Percentiles rank a stretch among this genome's conserved stretches.
phyloP scores from a whole-genome alignment of 2,113 vertebrate genomes.

The Rhea pennata region DNA sequence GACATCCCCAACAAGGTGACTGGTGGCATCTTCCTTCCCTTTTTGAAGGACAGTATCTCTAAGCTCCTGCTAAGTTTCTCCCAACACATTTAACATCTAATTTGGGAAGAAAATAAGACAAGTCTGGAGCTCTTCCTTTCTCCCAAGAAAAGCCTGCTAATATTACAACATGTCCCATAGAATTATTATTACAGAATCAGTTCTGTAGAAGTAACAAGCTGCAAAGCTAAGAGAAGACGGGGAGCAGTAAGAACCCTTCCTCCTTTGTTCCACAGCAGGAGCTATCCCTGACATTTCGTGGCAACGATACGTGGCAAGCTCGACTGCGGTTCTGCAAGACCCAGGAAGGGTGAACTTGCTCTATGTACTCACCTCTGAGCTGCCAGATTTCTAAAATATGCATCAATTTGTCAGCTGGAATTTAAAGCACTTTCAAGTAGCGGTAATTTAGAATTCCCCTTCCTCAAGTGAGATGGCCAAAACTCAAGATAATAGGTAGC shows the following conservation, averaged over 20 bases:
- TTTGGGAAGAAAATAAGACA: neutral
- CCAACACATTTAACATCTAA: neutral
- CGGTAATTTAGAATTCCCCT: neutral
- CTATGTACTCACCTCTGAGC: neutral
- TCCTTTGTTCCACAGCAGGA: neutral
- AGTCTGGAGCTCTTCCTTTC: neutral
- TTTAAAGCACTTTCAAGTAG: neutral
- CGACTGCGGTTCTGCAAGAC: neutral
- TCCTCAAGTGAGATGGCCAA: neutral
- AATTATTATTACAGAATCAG: neutral
- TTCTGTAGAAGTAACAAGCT: neutral
- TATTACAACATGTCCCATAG: rapidly evolving
- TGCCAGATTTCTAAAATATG: neutral
- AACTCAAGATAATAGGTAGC: neutral
- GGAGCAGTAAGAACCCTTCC: neutral
- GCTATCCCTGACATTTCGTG: neutral
- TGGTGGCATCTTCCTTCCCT: neutral
- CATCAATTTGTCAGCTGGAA: neutral
- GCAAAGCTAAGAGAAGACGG: neutral
- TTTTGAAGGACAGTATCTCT: neutral
- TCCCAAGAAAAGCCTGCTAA: neutral
- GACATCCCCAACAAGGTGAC: neutral
- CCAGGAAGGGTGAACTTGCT: neutral
- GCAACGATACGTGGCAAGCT: neutral
- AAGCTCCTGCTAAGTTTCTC: neutral